Percentiles rank a stretch among this genome's conserved stretches.
phyloP scores from a whole-genome alignment of 2,113 vertebrate species.

The Ceratotherium simum region DNA sequence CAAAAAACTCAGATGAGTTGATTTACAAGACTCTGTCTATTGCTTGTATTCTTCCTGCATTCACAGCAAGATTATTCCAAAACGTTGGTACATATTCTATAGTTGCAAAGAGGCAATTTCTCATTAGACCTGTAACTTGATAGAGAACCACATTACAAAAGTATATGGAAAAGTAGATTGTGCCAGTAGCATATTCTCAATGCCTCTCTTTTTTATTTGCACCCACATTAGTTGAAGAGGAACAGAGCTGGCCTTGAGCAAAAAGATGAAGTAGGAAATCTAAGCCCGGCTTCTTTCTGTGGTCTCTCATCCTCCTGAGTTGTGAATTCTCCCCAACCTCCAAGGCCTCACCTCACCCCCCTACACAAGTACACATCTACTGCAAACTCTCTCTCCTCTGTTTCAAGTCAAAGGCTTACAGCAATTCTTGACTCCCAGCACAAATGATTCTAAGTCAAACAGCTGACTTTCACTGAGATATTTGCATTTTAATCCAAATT shows the following conservation, averaged over 20 bases:
- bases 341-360: background rate
- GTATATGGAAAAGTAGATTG: background rate
- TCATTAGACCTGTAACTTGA: slow-evolving; percentile 15
- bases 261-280: slow-evolving; percentile 54
- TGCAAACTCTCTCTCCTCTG: background rate
- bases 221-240: background rate
- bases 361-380: background rate
- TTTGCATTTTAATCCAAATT: slow-evolving; percentile 40
- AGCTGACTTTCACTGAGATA: background rate
- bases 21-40: background rate
- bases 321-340: background rate
- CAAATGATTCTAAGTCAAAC: slow-evolving; percentile 26
- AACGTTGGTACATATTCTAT: background rate
- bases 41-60: background rate
- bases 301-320: background rate
- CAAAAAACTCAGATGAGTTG: background rate
- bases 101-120: background rate
- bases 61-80: slow-evolving; percentile 37
- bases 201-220: background rate
- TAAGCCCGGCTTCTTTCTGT: background rate
- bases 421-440: background rate
- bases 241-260: slow-evolving; percentile 3
- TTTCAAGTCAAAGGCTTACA: slow-evolving; percentile 35
- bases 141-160: slow-evolving; percentile 9
- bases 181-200: background rate